Percentiles rank a stretch among this genome's conserved stretches.
Evolutionary conservation across 2,113 vertebrate species (phyloP).

Genomic region (Ailuropoda melanoleuca): DNA sequence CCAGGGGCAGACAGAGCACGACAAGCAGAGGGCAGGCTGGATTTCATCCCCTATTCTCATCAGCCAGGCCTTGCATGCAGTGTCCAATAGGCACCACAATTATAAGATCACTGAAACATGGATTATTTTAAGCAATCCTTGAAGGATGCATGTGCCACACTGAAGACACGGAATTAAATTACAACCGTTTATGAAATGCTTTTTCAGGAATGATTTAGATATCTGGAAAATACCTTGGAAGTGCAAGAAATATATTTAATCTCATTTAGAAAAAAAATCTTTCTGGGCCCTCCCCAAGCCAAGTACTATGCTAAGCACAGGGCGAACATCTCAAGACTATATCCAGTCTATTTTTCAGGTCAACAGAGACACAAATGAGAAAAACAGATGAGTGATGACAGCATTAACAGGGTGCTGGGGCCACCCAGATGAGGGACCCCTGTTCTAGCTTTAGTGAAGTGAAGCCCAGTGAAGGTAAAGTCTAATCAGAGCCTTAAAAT

Average conservation of each 20-base stretch:
- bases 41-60: background rate
- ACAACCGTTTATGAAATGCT: background rate
- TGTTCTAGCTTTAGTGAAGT: background rate
- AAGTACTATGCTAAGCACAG: background rate
- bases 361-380: background rate
- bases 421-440: background rate
- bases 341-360: background rate
- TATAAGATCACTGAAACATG: background rate
- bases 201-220: background rate
- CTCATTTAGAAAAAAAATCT: background rate
- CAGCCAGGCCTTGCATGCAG: too few species aligned
- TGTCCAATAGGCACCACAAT: too few species aligned
- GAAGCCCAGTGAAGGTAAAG: background rate
- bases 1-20: background rate
- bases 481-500: background rate
- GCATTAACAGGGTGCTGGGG: background rate
- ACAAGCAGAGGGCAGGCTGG: background rate
- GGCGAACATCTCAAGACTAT: background rate
- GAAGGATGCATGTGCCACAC: background rate
- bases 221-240: background rate
- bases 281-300: background rate
- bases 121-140: background rate
- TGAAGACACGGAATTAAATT: background rate
- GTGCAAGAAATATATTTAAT: background rate
- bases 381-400: background rate